Base-by-base conservation (phyloP, 2,113 vertebrate species). In the Felis chaus region DNA sequence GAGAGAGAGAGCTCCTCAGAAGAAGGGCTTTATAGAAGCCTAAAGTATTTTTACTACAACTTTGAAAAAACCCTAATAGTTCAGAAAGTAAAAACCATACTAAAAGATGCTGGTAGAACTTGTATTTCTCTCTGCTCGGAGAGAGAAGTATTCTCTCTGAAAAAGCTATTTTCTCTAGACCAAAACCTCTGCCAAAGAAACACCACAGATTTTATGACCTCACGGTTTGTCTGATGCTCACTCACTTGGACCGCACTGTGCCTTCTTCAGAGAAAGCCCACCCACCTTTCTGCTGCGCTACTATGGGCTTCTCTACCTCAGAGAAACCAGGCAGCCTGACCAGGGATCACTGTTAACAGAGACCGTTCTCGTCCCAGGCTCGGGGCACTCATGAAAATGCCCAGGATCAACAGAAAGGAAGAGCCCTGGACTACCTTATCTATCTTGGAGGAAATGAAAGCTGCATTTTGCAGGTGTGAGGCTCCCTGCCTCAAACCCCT, bases 371-470 rank as follows among this genome's bases (percentile, higher is more conserved):
- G 57, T 82, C 97, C 98, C 1, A 19, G 89, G 89, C 94, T 87
- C 25, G 23, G 84, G 85, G 89, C 95, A 83, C 97, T 98, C 97
- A 96, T 98, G 95, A 97, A 98, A 98, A 91, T 1, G 41, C 71
- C 71, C 63, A 76, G 61, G 80, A 96, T 96, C 97, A 91, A 66
- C 68, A 97, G 95, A 98, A 98, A 98, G 98, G 98, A 98, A 98
- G 96, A 98, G 97, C 95, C 97, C 98, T 97, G 92, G 98, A 97
- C 98, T 29, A 82, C 94, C 87, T 41, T 88, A 97, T n/a, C 71
- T 11, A 0, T 4, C 57, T 31, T 33, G 45, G 76, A 69, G 2
- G 16, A 61, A 93, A 48, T 3, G 48, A 66, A 84, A 89, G 84
- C 93, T 92, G 33, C 10, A 39, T 31, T 36, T 57, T 48, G 27